A percentile compares a stretch with the other conserved stretches of the same genome.
Conservation (phyloP, 2,888 invertebrate species). For the Brachynemurus nebulosus region DNA sequence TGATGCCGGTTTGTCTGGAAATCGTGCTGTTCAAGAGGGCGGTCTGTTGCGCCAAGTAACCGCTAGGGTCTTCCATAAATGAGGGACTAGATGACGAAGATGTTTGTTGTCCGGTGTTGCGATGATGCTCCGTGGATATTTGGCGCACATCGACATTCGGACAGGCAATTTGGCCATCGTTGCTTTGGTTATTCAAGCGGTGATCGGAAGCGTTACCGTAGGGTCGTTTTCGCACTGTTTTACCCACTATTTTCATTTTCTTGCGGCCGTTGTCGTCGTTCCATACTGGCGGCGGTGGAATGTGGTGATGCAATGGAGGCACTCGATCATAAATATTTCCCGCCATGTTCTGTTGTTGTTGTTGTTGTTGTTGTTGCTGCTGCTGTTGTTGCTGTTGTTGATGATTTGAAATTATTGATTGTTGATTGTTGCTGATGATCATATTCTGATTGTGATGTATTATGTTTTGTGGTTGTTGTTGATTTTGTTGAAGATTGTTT, state of each 20-base stretch:
- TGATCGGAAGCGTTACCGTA: slow-evolving; percentile 33
- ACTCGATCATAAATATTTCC: slow-evolving; percentile 51
- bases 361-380: slow-evolving; percentile 8
- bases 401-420: slow-evolving; percentile 19
- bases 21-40: slow-evolving; percentile 73
- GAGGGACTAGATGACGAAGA: slow-evolving; percentile 44
- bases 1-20: slow-evolving; percentile 42
- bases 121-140: slow-evolving; percentile 33
- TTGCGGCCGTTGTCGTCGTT: slow-evolving; percentile 42
- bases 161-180: slow-evolving; percentile 32
- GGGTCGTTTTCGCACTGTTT: slow-evolving; percentile 39
- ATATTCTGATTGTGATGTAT: slow-evolving; percentile 2
- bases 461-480: slow-evolving; percentile 1
- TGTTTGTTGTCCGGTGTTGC: slow-evolving; percentile 24
- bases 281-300: slow-evolving; percentile 40
- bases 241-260: slow-evolving; percentile 42
- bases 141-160: slow-evolving; percentile 46
- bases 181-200: slow-evolving; percentile 17
- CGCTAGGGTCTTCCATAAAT: slow-evolving; percentile 84
- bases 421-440: background rate
- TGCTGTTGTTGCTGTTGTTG: slow-evolving; percentile 16
- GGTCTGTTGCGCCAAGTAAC: slow-evolving; percentile 82
- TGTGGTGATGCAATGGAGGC: slow-evolving; percentile 59
- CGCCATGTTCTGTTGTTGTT: slow-evolving; percentile 4
- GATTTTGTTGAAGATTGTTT: slow-evolving; percentile 12